Evolutionary conservation across 2,113 vertebrate species (phyloP).

Genomic region (Passer montanus): DNA sequence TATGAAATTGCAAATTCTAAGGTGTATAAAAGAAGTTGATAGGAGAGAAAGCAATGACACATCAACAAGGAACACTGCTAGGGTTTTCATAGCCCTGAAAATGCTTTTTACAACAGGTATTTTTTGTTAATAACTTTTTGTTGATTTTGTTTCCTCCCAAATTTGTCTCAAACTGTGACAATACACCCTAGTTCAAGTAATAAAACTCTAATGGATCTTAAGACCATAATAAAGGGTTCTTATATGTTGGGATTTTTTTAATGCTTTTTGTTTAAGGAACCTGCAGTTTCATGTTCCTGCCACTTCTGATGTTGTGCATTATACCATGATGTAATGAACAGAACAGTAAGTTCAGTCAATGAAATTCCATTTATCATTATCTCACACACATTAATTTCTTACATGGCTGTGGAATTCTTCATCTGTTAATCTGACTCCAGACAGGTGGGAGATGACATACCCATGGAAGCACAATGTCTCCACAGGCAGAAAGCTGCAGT

Average conservation of each 20-base stretch:
- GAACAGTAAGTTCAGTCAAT: not conserved
- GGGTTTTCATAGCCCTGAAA: not conserved
- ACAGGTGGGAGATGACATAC: not conserved
- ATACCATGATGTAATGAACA: not conserved
- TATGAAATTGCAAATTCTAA: not conserved
- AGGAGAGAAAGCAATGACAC: not conserved
- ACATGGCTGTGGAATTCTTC: not conserved
- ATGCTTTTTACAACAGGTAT: not conserved
- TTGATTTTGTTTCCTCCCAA: not conserved
- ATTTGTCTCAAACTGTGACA: not conserved
- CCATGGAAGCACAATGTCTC: rapidly evolving
- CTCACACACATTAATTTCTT: not conserved
- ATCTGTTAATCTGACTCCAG: not conserved
- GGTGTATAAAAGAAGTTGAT: not conserved
- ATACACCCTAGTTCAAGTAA: not conserved
- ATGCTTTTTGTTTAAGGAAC: not conserved
- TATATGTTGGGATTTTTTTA: not conserved
- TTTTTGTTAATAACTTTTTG: not conserved
- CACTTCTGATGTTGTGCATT: not conserved
- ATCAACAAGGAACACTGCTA: not conserved
- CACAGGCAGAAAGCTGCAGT: not conserved
- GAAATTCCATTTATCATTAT: not conserved
- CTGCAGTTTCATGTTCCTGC: not conserved
- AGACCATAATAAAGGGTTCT: not conserved
- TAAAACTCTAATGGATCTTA: not conserved